Evolutionary conservation across 1,140 invertebrate genomes (phyloP).

Genomic region (Choristoneura fumiferana): DNA sequence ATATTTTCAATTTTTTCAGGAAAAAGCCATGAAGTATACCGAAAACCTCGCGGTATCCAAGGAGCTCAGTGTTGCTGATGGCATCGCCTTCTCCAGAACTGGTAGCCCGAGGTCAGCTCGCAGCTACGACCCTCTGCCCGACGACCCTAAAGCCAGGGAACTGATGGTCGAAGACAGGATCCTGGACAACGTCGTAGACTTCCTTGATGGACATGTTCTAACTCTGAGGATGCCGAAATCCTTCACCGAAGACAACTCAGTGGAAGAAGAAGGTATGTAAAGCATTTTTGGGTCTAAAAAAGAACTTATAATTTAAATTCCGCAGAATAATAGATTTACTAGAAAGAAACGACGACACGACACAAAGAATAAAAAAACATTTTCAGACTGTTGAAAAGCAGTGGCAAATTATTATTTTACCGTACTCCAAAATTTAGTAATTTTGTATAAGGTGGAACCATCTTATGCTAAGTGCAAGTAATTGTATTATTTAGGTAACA

Average conservation of each 20-base stretch:
- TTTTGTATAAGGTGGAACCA: no score
- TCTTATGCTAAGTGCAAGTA: no score
- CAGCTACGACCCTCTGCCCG: conserved; percentile 61
- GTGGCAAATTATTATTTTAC: no score
- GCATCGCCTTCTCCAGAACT: conserved; percentile 56
- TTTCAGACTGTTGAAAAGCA: no score
- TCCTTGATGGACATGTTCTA: conserved; percentile 87
- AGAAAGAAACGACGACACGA: no score
- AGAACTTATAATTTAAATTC: no score
- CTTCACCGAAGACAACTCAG: conserved; percentile 82
- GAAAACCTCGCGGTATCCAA: conserved; percentile 64
- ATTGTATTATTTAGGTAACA: background rate
- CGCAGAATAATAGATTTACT: no score
- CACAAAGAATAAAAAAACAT: no score
- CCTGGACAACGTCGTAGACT: conserved; percentile 86
- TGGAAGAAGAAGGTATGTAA: conserved; percentile 80
- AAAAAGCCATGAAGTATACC: conserved; percentile 70
- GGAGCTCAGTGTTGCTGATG: conserved; percentile 56
- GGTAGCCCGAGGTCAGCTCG: conserved; percentile 62
- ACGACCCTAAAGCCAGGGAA: conserved; percentile 64
- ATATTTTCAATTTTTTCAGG: conserved; percentile 46
- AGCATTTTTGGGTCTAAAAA: no score
- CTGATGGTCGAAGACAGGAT: conserved; percentile 78
- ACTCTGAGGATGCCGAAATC: conserved; percentile 87
- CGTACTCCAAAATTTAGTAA: no score